phyloP scores from a whole-genome alignment of 2,888 invertebrate species.

The Fabriciana adippe region DNA sequence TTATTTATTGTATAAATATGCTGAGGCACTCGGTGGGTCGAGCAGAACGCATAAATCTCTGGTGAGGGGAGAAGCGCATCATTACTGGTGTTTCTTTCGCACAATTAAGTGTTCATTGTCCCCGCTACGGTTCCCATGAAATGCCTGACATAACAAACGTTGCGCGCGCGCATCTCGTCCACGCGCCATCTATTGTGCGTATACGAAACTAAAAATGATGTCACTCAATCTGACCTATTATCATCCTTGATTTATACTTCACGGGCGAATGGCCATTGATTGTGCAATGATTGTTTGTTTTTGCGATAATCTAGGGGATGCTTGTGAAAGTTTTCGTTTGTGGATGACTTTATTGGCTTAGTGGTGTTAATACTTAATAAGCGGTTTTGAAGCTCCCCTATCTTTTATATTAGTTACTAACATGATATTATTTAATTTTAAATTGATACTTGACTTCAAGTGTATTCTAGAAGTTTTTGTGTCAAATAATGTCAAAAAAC shows the following conservation, averaged over 20 bases:
- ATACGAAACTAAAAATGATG: slow-evolving; percentile 60
- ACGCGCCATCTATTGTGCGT: slow-evolving; percentile 64
- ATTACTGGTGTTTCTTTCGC: slow-evolving; percentile 75
- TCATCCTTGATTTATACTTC: slow-evolving; percentile 69
- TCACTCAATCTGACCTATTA: slow-evolving; percentile 64
- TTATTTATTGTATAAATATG: slow-evolving; percentile 71
- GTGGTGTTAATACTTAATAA: slow-evolving; percentile 44
- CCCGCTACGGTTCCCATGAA: slow-evolving; percentile 75
- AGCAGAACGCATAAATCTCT: slow-evolving; percentile 67
- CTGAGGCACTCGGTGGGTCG: slow-evolving; percentile 68
- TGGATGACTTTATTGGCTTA: slow-evolving; percentile 62
- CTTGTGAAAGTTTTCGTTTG: slow-evolving; percentile 64
- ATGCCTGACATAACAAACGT: slow-evolving; percentile 56
- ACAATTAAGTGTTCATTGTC: slow-evolving; percentile 78
- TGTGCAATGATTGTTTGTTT: slow-evolving; percentile 80
- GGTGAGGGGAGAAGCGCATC: slow-evolving; percentile 60
- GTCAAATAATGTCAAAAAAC: no score
- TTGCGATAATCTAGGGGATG: slow-evolving; percentile 56
- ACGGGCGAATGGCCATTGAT: slow-evolving; percentile 70
- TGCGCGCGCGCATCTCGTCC: slow-evolving; percentile 60
- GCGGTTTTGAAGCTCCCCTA: slow-evolving; percentile 26
- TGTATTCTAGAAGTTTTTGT: background rate
- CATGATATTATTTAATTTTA: background rate
- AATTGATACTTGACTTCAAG: slow-evolving; percentile 6
- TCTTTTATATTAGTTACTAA: slow-evolving; percentile 14